Evolutionary conservation across 2,113 vertebrate genomes (phyloP).

Genomic region (Phalacrocorax aristotelis): DNA sequence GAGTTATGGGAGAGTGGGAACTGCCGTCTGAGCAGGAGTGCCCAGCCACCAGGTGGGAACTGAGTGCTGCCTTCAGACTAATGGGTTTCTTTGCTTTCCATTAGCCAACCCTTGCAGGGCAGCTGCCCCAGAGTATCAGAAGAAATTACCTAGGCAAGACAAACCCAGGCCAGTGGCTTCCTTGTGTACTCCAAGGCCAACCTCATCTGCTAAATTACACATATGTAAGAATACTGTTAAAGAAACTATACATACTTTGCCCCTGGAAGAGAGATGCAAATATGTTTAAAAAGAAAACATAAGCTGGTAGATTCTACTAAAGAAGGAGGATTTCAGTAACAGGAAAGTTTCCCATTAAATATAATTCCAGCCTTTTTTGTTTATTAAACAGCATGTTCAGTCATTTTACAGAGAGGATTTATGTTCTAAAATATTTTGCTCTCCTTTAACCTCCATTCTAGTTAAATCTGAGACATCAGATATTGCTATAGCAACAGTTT

Average conservation of each 20-base stretch:
- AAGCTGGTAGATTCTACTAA: neutral
- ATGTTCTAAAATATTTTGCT: neutral
- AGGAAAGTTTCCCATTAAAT: neutral
- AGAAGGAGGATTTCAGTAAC: neutral
- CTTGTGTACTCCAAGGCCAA: neutral
- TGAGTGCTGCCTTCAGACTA: neutral
- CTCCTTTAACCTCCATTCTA: neutral
- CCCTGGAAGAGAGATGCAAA: neutral
- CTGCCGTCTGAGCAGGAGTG: neutral
- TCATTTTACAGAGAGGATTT: neutral
- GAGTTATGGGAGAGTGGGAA: neutral
- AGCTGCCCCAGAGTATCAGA: neutral
- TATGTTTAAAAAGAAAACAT: neutral
- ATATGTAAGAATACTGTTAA: neutral
- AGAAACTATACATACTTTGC: neutral
- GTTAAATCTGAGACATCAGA: neutral
- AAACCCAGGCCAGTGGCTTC: neutral
- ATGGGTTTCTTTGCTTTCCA: neutral
- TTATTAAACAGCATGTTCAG: neutral
- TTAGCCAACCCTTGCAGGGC: fast-evolving
- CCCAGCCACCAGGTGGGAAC: neutral
- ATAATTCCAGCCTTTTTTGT: neutral
- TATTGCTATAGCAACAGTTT: conserved; percentile 41
- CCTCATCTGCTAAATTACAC: neutral
- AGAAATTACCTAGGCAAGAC: neutral